phyloP scores from a whole-genome alignment of 2,888 invertebrate genomes.

The Trimorus sp. region DNA sequence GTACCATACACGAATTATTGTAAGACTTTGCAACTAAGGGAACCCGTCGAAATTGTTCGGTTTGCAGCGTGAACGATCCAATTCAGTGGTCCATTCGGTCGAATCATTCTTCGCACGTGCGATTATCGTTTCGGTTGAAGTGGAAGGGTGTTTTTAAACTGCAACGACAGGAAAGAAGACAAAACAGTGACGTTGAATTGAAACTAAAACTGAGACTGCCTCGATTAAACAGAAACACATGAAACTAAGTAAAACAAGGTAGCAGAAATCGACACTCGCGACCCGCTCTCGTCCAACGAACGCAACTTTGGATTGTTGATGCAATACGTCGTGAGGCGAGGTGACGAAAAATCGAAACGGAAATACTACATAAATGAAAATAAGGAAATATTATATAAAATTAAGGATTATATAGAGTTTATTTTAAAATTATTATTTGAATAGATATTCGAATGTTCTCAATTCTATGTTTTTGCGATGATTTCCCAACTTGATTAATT shows the following conservation, averaged over 20 bases:
- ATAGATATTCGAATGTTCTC: no score
- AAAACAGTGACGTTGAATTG: constrained; percentile 21
- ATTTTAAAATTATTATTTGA: constrained; percentile 80
- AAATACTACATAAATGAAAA: constrained; percentile 60
- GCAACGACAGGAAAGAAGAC: constrained; percentile 18
- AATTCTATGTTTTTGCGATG: no score
- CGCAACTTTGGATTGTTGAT: constrained; percentile 53
- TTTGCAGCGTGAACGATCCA: constrained; percentile 65
- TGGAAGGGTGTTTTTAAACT: constrained; percentile 47
- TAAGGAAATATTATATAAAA: constrained; percentile 67
- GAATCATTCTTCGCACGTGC: constrained; percentile 73
- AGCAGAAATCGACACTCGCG: constrained; percentile 26
- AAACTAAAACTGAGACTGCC: constrained; percentile 39
- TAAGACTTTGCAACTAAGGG: constrained; percentile 57
- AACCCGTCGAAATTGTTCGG: constrained; percentile 52
- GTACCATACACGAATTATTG: constrained; percentile 61
- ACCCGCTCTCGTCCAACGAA: constrained; percentile 48
- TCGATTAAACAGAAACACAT: constrained; percentile 24
- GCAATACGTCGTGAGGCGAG: constrained; percentile 51
- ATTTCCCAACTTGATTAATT: no score
- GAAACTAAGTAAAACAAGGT: no score
- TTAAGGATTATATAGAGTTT: constrained; percentile 78
- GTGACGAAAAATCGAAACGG: constrained; percentile 30
- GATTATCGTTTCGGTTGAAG: constrained; percentile 50
- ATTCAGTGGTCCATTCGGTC: constrained; percentile 58